Base-by-base conservation (phyloP, 1,140 invertebrate genomes). In the Aphelinus atriplicis region DNA sequence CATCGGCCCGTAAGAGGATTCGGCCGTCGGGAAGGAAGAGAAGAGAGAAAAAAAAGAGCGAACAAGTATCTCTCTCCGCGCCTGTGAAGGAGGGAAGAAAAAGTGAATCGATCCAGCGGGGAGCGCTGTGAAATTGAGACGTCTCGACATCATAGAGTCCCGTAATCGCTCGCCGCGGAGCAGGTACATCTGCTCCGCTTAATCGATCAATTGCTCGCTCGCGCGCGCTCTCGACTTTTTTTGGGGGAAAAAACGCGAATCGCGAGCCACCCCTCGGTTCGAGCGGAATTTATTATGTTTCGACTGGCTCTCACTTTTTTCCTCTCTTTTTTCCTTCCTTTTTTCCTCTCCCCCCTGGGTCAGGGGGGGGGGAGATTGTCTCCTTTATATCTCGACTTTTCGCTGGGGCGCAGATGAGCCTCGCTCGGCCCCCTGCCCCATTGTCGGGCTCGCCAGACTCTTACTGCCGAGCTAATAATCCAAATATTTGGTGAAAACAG, bases 81-180 rank as follows among this genome's bases (percentile, higher is more conserved):
- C 51, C 4, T 9, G 9, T 53, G 51, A 53, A 81, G 81, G 81
- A 81, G 53, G 70, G 79, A 76, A 76, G 46, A 73, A 73, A 69
- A 79, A 77, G 80, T 73, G 64, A 77, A 69, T 73, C 70, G 47
- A 77, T 64, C 71, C 60, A 53, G 26, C 42, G 48, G 66, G 58
- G 66, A 62, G 68, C 81, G 9, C 51, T 43, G 83, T 87, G 86
- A 88, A 87, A 88, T 88, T 88, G 85, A 88, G 85, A 87, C 85
- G 81, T 86, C 82, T 81, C 81, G 77, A 82, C 80, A 81, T 80
- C 83, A 83, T 82, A 83, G 82, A 85, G 83, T 85, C 80, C 77
- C 77, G 80, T 86, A 87, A 87, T 87, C 84, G 84, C 81, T 84
- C 79, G 76, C n/a, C n/a, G 51, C 65, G 55, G 42, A 78, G 81